Base-by-base conservation (phyloP, 53 echinoderm and acorn worm genomes). In the Temnopleurus reevesii region DNA sequence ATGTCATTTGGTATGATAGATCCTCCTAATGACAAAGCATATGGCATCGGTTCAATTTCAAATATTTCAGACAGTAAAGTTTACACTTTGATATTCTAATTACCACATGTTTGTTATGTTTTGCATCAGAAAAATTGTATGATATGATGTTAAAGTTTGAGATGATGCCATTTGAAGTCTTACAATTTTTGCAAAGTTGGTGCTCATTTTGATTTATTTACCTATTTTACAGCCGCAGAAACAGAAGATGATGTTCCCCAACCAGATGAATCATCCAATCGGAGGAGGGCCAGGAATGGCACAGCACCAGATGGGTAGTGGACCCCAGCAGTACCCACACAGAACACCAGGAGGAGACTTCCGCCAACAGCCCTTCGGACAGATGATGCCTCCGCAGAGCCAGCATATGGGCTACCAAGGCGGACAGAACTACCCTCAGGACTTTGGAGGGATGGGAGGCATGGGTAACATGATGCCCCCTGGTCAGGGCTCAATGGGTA, bases 381-480 rank as follows among this genome's bases (percentile, higher is more conserved):
- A 92, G 77, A 92, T 96, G 92, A 95, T 95, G 93, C 93, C 92
- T 23, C 95, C 90, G 19, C 90, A 89, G 19, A 86, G 91, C 21
- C 92, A 95, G 19, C 83, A 89, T 36, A 83, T 89, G 93, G 85
- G 77, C 4, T 93, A 95, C 81, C 95, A 93, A 53, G 93, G 95
- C 45, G 65, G 66, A 34, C 88, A 87, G 88, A 87, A 65, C 88
- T 87, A 87, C 71, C 71, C 88, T 8, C 66, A 71, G 66, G 66
- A 87, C 21, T 64, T 47, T 71, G 65, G 89, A 15, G 90, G 89
- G 85, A 93, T 93, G 93, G 95, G 93, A 19, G 64, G 77, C 27
- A 77, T 89, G 89, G 92, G 93, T 43, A 92, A 92, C 89, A 94
- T 92, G 80, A 91, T 91, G 71, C 89, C 81, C 30, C 93, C 88